Conservation (phyloP, 2,797 vertebrate genomes). For the Channallabes apus region DNA sequence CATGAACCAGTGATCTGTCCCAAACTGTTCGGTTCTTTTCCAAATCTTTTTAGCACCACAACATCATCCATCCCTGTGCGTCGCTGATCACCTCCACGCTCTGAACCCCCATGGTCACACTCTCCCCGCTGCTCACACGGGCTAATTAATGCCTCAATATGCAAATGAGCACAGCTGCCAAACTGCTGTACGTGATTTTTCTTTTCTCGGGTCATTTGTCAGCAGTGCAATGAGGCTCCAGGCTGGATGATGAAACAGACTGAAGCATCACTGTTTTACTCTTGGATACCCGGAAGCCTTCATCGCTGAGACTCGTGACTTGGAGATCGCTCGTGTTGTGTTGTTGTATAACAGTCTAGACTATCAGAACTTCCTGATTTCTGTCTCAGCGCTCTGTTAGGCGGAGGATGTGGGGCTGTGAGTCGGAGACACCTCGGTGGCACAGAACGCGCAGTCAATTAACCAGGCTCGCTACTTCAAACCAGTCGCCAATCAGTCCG, state of each 20-base stretch:
- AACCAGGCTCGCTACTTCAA: constrained; percentile 72
- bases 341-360: constrained; percentile 9
- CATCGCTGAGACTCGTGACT: background rate
- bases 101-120: constrained; percentile 80
- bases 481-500: constrained; percentile 70
- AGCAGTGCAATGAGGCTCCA: constrained; percentile 61
- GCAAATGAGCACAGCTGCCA: constrained; percentile 92
- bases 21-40: background rate
- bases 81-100: constrained; percentile 57
- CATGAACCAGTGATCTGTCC: too few species aligned
- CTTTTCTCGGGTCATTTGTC: constrained; percentile 67
- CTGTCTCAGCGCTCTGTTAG: background rate
- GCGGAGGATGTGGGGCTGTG: background rate
- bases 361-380: background rate
- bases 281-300: constrained; percentile 10
- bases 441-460: constrained; percentile 77
- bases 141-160: constrained; percentile 97
- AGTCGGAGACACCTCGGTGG: constrained; percentile 67
- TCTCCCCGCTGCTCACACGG: constrained; percentile 82
- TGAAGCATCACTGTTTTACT: constrained; percentile 31
- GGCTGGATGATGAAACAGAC: constrained; percentile 54
- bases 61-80: constrained; percentile 10
- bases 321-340: background rate
- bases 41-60: background rate
- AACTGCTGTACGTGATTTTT: constrained; percentile 71